Conservation (phyloP, 1,140 invertebrate genomes). For the Pemphigus obesinymphae region DNA sequence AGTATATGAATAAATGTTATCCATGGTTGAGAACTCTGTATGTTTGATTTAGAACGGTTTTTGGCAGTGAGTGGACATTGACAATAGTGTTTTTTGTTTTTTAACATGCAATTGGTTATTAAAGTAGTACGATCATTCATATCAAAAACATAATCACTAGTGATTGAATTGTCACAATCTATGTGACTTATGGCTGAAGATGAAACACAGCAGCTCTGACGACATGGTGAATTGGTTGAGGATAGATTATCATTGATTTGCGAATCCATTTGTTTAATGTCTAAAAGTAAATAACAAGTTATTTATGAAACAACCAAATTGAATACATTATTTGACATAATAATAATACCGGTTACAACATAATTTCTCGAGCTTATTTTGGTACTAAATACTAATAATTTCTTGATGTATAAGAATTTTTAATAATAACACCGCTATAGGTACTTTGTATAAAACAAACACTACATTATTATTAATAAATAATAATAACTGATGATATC, state of each 20-base stretch:
- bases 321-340: no score
- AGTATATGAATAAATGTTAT: slow-evolving; percentile 26
- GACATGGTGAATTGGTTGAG: background rate
- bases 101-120: background rate
- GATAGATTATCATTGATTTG: background rate
- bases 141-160: background rate
- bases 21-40: background rate
- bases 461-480: no score
- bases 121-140: slow-evolving; percentile 2
- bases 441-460: no score
- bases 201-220: background rate
- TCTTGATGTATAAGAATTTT: no score
- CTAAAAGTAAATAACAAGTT: background rate
- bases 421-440: no score
- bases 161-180: background rate
- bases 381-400: no score
- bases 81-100: background rate
- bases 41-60: background rate
- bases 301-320: no score
- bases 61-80: background rate
- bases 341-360: no score
- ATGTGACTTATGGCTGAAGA: background rate
- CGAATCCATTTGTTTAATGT: background rate
- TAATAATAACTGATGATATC: no score
- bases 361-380: no score